phyloP scores from a whole-genome alignment of 2,797 vertebrate genomes.

The Anomalospiza imberbis region DNA sequence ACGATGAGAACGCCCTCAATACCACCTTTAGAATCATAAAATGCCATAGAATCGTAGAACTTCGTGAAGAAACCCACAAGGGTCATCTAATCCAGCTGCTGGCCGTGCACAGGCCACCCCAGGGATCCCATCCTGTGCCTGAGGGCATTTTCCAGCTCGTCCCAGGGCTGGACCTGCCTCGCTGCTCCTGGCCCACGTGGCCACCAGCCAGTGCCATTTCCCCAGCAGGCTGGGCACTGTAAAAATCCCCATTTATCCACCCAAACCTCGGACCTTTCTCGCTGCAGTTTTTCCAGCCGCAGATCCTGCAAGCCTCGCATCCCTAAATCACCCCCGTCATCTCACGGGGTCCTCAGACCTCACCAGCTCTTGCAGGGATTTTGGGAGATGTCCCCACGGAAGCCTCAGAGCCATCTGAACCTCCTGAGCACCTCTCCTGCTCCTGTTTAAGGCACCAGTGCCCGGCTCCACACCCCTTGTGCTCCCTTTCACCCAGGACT shows the following conservation, averaged over 20 bases:
- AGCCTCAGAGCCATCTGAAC: not conserved
- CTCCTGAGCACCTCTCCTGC: not conserved
- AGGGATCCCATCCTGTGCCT: not conserved
- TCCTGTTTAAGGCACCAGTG: accelerated
- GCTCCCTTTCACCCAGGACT: not conserved
- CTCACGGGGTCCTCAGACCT: not conserved
- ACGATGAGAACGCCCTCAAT: not conserved
- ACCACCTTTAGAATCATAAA: not conserved
- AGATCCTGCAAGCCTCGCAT: accelerated
- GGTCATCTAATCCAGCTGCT: not conserved
- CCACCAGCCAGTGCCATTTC: not conserved
- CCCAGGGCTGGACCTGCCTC: not conserved
- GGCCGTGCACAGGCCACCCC: not conserved
- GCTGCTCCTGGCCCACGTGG: accelerated
- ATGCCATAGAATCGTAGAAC: not conserved
- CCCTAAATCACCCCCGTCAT: not conserved
- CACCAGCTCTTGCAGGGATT: not conserved
- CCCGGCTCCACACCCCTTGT: not conserved
- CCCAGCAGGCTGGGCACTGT: not conserved
- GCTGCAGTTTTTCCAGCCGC: not conserved
- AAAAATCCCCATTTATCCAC: not conserved
- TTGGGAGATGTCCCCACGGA: accelerated
- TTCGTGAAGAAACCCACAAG: accelerated
- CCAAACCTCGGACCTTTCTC: not conserved
- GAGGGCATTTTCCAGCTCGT: accelerated